phyloP scores from a whole-genome alignment of 2,113 vertebrate species.

The Alces alces region DNA sequence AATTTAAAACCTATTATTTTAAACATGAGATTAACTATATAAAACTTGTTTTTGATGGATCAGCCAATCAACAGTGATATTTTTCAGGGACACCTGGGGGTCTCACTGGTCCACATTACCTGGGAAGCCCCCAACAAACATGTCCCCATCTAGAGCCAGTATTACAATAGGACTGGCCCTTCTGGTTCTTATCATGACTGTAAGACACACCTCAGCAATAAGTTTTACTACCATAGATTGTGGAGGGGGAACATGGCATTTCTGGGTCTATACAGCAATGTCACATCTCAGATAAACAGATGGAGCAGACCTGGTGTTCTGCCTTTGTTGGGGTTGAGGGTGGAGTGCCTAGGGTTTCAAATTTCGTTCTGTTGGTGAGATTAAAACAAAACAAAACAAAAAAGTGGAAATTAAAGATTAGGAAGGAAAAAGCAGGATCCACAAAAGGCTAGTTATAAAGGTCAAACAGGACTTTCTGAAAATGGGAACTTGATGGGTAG shows the following conservation, averaged over 20 bases:
- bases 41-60: not conserved
- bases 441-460: too few species aligned
- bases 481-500: not conserved
- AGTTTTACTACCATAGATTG: not conserved
- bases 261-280: not conserved
- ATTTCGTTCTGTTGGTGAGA: not conserved
- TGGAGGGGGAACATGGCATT: accelerated
- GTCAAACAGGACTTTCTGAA: not conserved
- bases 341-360: not conserved
- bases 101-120: not conserved
- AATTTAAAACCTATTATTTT: not conserved
- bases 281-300: not conserved
- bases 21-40: not conserved
- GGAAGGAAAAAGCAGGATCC: not conserved
- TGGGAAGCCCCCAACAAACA: accelerated
- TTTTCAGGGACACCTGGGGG: not conserved
- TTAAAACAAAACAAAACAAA: not conserved
- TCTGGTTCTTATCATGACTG: not conserved
- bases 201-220: not conserved
- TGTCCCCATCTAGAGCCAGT: not conserved
- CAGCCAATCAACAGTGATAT: not conserved
- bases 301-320: not conserved
- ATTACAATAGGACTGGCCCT: not conserved
- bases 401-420: not conserved
- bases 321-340: not conserved